These are phyloP conservation scores for Spisula solida DNA, from an alignment of 2,888 invertebrate species.

Conservation along the genomic window DNA sequence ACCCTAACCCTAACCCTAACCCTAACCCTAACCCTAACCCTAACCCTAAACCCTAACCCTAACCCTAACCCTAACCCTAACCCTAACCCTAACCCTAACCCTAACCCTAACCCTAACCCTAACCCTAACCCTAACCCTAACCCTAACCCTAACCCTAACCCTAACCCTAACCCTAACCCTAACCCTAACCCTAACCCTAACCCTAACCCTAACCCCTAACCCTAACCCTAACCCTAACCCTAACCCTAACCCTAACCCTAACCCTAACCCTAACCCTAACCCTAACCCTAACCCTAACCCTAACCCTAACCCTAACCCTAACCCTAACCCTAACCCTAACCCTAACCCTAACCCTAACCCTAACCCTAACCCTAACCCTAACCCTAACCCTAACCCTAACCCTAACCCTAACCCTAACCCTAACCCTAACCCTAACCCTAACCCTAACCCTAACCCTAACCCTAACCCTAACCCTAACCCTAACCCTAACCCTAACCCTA, in stretches of 20 bases:
- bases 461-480: slow-evolving; percentile 62
- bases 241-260: slow-evolving; percentile 67
- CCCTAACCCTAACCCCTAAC: too few relatives aligned
- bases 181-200: too few relatives aligned
- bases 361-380: slow-evolving; percentile 68
- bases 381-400: slow-evolving; percentile 70
- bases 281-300: slow-evolving; percentile 71
- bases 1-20: too few relatives aligned
- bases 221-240: slow-evolving; percentile 63
- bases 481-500: too few relatives aligned
- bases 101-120: not conserved
- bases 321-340: slow-evolving; percentile 68
- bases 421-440: slow-evolving; percentile 60
- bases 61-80: slow-evolving; percentile 60
- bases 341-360: slow-evolving; percentile 71
- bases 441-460: slow-evolving; percentile 64
- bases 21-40: slow-evolving; percentile 54
- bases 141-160: slow-evolving; percentile 56
- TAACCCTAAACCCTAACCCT: slow-evolving; percentile 52
- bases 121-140: slow-evolving; percentile 34
- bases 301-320: slow-evolving; percentile 70
- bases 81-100: slow-evolving; percentile 57
- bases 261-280: slow-evolving; percentile 68
- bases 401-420: slow-evolving; percentile 63
- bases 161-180: slow-evolving; percentile 59